Conservation (phyloP, 35 echinoderm and acorn worm genomes). For the Amphiura filiformis region DNA sequence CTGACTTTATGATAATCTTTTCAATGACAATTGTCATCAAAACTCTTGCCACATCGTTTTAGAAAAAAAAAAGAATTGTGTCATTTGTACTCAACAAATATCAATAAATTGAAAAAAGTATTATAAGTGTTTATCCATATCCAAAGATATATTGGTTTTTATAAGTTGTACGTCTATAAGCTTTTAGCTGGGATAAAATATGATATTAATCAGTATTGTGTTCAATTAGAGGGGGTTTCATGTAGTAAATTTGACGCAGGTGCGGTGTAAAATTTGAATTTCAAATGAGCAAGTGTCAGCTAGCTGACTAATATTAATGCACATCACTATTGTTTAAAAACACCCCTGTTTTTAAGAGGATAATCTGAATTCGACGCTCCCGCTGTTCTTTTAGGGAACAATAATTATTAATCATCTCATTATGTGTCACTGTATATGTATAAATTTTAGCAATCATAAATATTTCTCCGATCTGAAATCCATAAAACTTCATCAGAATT, state of each 20-base stretch:
- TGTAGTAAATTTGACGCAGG: not conserved
- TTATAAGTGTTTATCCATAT: not conserved
- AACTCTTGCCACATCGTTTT: not conserved
- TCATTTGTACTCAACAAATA: not conserved
- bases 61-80: not conserved
- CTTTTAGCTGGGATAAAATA: not conserved
- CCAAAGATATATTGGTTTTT: not conserved
- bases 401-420: no score
- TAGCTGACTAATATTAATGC: no score
- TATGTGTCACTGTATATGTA: no score
- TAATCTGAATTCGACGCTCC: no score
- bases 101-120: not conserved
- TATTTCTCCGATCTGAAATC: no score
- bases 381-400: no score
- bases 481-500: no score
- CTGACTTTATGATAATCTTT: not conserved
- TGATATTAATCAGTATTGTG: not conserved
- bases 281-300: not conserved
- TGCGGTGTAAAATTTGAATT: not conserved
- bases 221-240: not conserved
- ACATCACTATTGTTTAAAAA: no score
- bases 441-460: no score
- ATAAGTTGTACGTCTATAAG: not conserved
- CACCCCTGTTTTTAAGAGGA: no score
- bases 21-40: not conserved